Evolutionary conservation across 2,797 vertebrate genomes (phyloP), one percentile per base, ranked within the genome.

Genomic region (Columba guinea): DNA sequence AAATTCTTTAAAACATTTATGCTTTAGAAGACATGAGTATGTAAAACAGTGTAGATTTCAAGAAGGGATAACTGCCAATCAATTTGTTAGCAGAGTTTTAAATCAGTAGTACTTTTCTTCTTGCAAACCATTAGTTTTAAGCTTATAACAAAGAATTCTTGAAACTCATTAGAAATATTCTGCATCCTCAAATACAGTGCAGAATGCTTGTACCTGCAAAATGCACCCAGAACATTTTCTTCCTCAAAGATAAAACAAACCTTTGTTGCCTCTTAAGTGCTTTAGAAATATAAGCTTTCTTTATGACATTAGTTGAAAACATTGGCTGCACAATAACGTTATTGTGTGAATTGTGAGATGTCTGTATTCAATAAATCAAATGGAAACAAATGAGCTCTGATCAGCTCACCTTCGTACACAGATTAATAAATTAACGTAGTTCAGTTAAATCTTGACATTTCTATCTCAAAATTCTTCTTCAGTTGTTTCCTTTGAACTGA

Each of bases 1-100:
- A 90, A 91, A 73, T 39, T 55, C 9, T 74, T 90, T 84, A 84
- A 79, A 94, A 76, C 64, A 80, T 82, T 87, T 77, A 53, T 70
- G 77, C 26, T 74, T 70, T 68, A 87, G 56, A 68, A 86, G 53
- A 59, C 30, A 78, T 1, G 3, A 89, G 26, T 23, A 60, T 39
- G n/a, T 68, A 82, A 95, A 92, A 84, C 11, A 41, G 39, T 37
- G 32, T 37, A 78, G 78, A 70, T 35, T 87, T 76, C 39, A 87
- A 83, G 11, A 56, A 91, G 59, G 63, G 28, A 35, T 67, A 91
- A 67, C 52, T 69, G 48, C 65, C 74, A 85, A 55, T 74, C 55
- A 87, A 2, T 76, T 78, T 76, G 19, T 63, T 70, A 70, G 20
- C 32, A 73, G 67, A n/a, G 44, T 82, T 88, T 88, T 74, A 94